Evolutionary conservation across 2,888 invertebrate species (phyloP).

Genomic region (Craniophora ligustri): DNA sequence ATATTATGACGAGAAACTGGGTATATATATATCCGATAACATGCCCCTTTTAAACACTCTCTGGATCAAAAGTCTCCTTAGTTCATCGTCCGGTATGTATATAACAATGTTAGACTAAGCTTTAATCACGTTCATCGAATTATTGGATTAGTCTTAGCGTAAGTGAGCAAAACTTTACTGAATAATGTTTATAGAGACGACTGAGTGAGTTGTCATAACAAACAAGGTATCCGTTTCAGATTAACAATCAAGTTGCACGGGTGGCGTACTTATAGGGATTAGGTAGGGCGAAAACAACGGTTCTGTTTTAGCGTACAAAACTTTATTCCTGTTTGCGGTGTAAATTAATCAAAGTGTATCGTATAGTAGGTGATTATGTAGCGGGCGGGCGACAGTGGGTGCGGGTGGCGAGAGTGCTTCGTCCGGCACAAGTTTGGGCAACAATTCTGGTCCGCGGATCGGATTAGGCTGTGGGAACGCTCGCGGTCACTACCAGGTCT

Average conservation of each 20-base stretch:
- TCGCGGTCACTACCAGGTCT: conserved; percentile 83
- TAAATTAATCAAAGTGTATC: conserved; percentile 85
- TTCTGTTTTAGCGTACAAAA: conserved; percentile 80
- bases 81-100: conserved; percentile 54
- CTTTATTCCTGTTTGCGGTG: conserved; percentile 80
- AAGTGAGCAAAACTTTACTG: conserved; percentile 61
- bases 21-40: conserved; percentile 7
- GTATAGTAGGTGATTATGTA: conserved; percentile 79
- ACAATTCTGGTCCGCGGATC: conserved; percentile 78
- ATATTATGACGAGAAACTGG: conserved; percentile 26
- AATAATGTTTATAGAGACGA: conserved; percentile 61
- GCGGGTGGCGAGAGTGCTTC: conserved; percentile 37
- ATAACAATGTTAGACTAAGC: conserved; percentile 61
- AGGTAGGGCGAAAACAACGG: conserved; percentile 75
- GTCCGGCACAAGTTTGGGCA: conserved; percentile 78
- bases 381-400: conserved; percentile 64
- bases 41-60: conserved; percentile 40
- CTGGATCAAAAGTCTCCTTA: conserved; percentile 49
- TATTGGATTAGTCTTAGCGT: conserved; percentile 67
- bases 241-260: conserved; percentile 78
- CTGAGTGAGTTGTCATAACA: conserved; percentile 61
- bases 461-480: conserved; percentile 80
- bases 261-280: conserved; percentile 71
- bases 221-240: conserved; percentile 74
- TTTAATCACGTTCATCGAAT: conserved; percentile 68